Evolutionary conservation across 2,888 invertebrate genomes (phyloP).

Genomic region (Ferrisia virgata): DNA sequence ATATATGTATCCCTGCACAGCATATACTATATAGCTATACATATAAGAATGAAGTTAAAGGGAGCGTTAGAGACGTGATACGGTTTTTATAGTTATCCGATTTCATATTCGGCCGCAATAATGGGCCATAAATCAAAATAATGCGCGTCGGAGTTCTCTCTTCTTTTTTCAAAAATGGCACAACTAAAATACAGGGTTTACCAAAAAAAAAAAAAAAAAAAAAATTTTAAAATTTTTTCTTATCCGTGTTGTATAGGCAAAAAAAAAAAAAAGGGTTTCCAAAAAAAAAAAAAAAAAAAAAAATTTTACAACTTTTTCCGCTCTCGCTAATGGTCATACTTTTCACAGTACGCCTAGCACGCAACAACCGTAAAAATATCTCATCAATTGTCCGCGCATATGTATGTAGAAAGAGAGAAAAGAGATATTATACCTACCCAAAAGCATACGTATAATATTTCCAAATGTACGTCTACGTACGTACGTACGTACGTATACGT

Average conservation of each 20-base stretch:
- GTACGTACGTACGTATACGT: too few relatives aligned
- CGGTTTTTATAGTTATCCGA: conserved; percentile 45
- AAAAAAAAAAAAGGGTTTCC: conserved; percentile 21
- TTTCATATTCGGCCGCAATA: conserved; percentile 44
- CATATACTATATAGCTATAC: not conserved
- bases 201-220: too few relatives aligned
- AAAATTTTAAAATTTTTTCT: too few relatives aligned
- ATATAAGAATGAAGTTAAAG: conserved; percentile 6
- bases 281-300: conserved; percentile 21
- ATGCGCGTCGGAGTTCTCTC: conserved; percentile 35
- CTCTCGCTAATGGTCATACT: conserved; percentile 20
- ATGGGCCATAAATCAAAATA: conserved; percentile 43
- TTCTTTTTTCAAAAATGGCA: conserved; percentile 33
- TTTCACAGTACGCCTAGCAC: not conserved
- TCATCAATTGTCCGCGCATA: not conserved
- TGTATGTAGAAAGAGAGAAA: too few relatives aligned
- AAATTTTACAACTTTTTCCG: conserved; percentile 14
- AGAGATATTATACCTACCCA: too few relatives aligned
- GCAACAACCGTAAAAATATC: conserved; percentile 9
- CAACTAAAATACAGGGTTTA: conserved; percentile 34
- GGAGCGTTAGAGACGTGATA: conserved; percentile 42
- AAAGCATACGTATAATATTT: too few relatives aligned
- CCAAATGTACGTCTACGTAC: too few relatives aligned
- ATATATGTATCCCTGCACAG: not conserved
- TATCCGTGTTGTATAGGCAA: not conserved